phyloP scores from a whole-genome alignment of 2,888 invertebrate genomes.

The Chironomus tentans region DNA sequence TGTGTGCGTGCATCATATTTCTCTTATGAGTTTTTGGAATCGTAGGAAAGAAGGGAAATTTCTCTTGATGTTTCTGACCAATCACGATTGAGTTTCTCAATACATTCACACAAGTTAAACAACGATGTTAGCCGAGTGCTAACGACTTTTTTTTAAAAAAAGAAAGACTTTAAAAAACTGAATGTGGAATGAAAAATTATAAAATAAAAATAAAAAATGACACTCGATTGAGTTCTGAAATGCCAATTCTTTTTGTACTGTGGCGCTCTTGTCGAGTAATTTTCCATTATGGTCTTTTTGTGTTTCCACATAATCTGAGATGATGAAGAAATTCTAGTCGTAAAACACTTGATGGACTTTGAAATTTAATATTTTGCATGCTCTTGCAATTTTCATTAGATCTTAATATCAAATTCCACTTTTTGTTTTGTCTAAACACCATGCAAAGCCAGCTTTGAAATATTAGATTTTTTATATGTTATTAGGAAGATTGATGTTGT shows the following conservation, averaged over 20 bases:
- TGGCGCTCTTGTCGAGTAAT: no score
- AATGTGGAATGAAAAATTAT: no score
- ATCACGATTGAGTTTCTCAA: not conserved
- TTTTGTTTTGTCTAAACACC: not conserved
- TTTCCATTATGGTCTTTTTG: no score
- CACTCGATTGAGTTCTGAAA: not conserved
- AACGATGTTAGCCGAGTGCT: conserved; percentile 11
- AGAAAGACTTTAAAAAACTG: not conserved
- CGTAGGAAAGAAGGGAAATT: conserved; percentile 15
- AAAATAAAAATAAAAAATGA: not conserved
- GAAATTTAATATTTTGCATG: conserved; percentile 2
- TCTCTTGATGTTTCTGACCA: not conserved
- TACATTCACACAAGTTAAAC: not conserved
- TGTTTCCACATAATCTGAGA: not conserved
- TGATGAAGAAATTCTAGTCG: not conserved
- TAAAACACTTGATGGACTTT: not conserved
- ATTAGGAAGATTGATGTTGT: no score
- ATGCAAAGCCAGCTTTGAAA: not conserved
- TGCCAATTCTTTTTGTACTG: no score
- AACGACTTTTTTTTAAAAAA: not conserved
- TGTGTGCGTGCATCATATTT: not conserved
- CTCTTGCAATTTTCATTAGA: not conserved
- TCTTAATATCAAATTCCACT: not conserved
- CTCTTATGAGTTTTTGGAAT: not conserved
- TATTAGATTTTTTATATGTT: not conserved